Conservation (phyloP, 2,113 vertebrate species). For the Puffinus mauretanicus region DNA sequence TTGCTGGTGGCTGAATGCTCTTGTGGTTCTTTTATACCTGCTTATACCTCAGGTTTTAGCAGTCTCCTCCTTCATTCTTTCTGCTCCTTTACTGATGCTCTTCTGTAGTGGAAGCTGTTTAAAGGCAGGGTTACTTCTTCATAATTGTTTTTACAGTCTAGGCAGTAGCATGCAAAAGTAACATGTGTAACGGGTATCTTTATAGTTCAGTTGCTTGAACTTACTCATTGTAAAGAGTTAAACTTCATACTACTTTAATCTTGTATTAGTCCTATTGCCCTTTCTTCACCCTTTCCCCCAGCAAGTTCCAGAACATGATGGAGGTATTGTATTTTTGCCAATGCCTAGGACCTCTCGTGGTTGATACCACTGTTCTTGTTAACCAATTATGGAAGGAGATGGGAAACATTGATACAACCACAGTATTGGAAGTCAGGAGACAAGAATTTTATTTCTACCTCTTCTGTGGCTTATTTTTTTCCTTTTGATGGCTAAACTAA, state of each 20-base stretch:
- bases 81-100: background rate
- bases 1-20: background rate
- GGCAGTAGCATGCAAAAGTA: background rate
- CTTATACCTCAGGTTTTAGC: background rate
- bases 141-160: background rate
- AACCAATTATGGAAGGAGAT: background rate
- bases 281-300: background rate
- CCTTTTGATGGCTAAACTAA: background rate
- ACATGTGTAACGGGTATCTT: background rate
- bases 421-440: background rate
- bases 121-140: background rate
- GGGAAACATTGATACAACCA: background rate
- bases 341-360: background rate
- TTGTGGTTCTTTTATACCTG: background rate
- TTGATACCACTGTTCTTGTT: fast-evolving
- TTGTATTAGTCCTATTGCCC: fast-evolving
- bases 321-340: background rate
- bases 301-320: background rate
- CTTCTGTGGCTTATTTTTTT: background rate
- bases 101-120: background rate
- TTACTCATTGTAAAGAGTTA: background rate
- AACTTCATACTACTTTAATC: background rate
- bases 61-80: background rate
- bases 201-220: background rate
- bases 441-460: background rate